Evolutionary conservation across 2,797 vertebrate species (phyloP).

Genomic region (Lithobates pipiens): DNA sequence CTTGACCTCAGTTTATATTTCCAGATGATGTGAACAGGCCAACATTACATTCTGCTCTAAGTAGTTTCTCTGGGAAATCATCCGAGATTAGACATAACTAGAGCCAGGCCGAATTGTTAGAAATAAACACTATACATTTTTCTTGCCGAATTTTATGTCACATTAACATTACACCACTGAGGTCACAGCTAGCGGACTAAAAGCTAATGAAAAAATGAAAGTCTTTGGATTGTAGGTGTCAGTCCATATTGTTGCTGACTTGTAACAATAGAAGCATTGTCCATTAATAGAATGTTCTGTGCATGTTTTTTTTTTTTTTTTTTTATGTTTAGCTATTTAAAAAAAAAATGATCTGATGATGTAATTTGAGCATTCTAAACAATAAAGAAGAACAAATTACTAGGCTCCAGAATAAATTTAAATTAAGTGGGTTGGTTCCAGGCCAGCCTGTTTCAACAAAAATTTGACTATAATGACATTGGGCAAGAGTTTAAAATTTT

Average conservation of each 20-base stretch:
- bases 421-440: not conserved
- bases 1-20: constrained; percentile 79
- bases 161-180: constrained; percentile 53
- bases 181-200: constrained; percentile 41
- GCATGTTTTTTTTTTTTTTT: not conserved
- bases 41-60: constrained; percentile 50
- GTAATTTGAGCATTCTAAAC: constrained; percentile 1
- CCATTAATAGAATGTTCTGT: not conserved
- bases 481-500: not conserved
- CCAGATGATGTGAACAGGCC: constrained; percentile 69
- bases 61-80: constrained; percentile 53
- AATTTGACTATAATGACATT: not conserved
- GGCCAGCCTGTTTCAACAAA: not conserved
- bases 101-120: constrained; percentile 30
- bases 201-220: constrained; percentile 43
- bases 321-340: not conserved
- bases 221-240: constrained; percentile 23
- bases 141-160: constrained; percentile 58
- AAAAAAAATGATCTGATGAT: not conserved
- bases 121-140: constrained; percentile 59
- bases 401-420: not conserved
- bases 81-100: constrained; percentile 27
- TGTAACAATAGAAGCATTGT: not conserved
- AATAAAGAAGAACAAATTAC: not conserved
- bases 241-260: constrained; percentile 24